A percentile compares a stretch with the other conserved stretches of the same genome.
Evolutionary conservation across 2,797 vertebrate species (phyloP).

Genomic region (Antrozous pallidus): DNA sequence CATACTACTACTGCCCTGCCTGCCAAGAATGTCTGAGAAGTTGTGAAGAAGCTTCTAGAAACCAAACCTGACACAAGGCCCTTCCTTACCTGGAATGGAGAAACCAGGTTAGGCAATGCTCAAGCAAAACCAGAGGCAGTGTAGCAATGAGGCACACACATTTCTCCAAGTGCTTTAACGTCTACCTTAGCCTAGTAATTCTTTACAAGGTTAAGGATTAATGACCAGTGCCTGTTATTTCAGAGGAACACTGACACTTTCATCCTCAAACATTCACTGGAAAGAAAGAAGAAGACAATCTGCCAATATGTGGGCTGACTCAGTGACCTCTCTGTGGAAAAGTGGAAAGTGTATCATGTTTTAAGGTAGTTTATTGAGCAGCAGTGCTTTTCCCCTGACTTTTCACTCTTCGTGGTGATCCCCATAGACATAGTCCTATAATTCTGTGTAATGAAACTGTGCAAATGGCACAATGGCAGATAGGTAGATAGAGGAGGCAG

Average conservation of each 20-base stretch:
- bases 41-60: conserved; percentile 5
- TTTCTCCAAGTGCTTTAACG: background rate
- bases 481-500: background rate
- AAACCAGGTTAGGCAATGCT: background rate
- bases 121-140: background rate
- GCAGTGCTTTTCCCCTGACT: background rate
- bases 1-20: fast-evolving
- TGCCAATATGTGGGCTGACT: background rate
- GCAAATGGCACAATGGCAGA: background rate
- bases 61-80: background rate
- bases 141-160: fast-evolving
- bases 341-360: background rate
- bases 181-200: background rate
- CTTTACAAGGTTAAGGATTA: background rate
- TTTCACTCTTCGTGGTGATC: background rate
- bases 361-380: background rate
- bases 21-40: background rate
- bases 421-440: background rate
- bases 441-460: background rate
- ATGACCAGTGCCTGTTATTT: background rate
- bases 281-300: background rate
- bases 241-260: background rate
- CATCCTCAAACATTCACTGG: background rate
- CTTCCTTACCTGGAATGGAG: background rate
- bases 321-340: background rate